Base-by-base conservation (phyloP, 2,113 vertebrate species). In the Rissa tridactyla region DNA sequence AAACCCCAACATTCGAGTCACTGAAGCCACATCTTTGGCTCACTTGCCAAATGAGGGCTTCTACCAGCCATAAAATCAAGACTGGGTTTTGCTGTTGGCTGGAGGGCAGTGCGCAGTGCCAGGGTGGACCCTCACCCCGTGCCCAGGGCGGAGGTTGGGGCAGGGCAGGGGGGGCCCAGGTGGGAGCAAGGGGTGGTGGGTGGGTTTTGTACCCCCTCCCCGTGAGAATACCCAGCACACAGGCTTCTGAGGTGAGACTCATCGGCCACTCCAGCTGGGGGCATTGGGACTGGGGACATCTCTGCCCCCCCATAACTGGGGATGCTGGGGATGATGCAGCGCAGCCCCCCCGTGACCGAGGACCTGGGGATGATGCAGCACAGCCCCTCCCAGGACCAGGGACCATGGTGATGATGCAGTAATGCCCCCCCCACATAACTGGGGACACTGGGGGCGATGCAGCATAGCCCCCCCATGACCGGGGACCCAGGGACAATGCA, bases 221-320 rank as follows among this genome's bases (percentile, higher is more conserved):
- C 6, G 5, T 11, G 22, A 14, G 32, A 38, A 11, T 4, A n/a
- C 29, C 15, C 4, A 34, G 55, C 1, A 1, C 30, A 9, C 7
- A 21, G 1, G 3, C 11, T 51, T 12, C 30, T 66, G 60, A 42
- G 66, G 34, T 1, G 8, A 55, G 47, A 55, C 34, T 15, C 49
- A 9, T 30, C 16, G 2, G 29, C 47, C 2, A 4, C 86, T 40
- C 15, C 27, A n/a, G 40, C 42, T 12, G 68, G 40, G 73, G n/a
- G 75, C 46, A 44, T 27, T 4, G 5, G 40, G 27, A 29, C 22
- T 25, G 49, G 27, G 54, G 42, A 15, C 10, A n/a, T 5, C 27
- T 38, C 65, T 62, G 29, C 15, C 18, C 57, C 51, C 5, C 14
- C 4, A 5, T 1, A 15, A 38, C 29, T 5, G 15, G 26, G 32